phyloP scores from a whole-genome alignment of 1,140 invertebrate genomes.

The Conopomorpha cramerella region DNA sequence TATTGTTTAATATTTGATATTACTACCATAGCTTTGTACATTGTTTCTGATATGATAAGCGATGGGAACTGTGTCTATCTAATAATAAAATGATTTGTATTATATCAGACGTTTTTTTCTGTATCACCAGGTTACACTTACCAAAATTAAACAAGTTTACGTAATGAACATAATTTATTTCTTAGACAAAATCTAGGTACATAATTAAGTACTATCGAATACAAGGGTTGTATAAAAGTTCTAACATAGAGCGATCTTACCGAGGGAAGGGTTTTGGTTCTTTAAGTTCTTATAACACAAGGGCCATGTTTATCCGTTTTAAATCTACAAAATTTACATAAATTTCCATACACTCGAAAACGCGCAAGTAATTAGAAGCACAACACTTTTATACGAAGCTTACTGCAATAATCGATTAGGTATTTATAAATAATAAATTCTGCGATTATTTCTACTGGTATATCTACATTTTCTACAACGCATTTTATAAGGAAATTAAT shows the following conservation, averaged over 20 bases:
- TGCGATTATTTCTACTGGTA: no score
- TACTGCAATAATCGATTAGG: no score
- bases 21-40: conserved; percentile 64
- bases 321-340: conserved; percentile 3
- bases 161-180: conserved; percentile 59
- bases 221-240: conserved; percentile 59
- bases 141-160: conserved; percentile 15
- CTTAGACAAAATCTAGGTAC: conserved; percentile 61
- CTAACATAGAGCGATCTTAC: conserved; percentile 44
- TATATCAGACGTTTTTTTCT: conserved; percentile 40
- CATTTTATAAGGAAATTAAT: no score
- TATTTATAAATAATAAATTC: no score
- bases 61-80: conserved; percentile 64
- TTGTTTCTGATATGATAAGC: conserved; percentile 63
- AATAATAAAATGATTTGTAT: conserved; percentile 64
- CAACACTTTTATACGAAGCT: no score
- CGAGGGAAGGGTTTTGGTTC: conserved; percentile 48
- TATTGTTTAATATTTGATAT: conserved; percentile 64
- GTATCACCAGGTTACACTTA: no score
- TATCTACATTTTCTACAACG: no score
- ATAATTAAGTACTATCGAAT: conserved; percentile 58
- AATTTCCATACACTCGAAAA: no score
- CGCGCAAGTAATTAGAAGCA: no score
- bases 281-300: no score
- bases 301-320: no score